Evolutionary conservation across 2,888 invertebrate genomes (phyloP).

Genomic region (Limnephilus rhombicus): DNA sequence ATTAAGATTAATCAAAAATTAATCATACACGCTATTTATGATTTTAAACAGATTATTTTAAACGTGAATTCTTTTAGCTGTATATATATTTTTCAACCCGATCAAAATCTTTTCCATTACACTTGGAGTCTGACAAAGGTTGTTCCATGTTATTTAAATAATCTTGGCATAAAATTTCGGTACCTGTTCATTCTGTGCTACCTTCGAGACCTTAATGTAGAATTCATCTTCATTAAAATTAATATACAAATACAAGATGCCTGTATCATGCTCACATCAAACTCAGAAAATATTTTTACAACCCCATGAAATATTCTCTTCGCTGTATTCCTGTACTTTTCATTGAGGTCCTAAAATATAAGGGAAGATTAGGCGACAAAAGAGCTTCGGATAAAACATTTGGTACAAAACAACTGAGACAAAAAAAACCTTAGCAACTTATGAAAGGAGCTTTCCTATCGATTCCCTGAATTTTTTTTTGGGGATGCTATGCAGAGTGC

Average conservation of each 20-base stretch:
- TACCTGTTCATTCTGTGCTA: not conserved
- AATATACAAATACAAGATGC: not conserved
- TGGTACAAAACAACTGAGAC: not conserved
- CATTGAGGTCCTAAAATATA: not conserved
- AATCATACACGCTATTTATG: too few species aligned
- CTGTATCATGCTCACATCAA: not conserved
- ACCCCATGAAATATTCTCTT: not conserved
- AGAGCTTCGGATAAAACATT: not conserved
- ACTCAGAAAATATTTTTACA: not conserved
- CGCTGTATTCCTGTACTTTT: not conserved
- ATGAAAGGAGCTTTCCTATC: too few species aligned
- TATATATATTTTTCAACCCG: too few species aligned
- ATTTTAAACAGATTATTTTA: too few species aligned
- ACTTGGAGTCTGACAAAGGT: not conserved
- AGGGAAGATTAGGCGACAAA: not conserved
- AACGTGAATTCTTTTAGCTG: too few species aligned
- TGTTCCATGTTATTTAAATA: not conserved
- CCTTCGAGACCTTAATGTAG: not conserved
- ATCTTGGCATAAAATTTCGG: not conserved
- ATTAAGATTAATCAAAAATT: too few species aligned
- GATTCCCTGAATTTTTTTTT: too few species aligned
- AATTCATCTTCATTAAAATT: not conserved
- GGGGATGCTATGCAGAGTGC: too few species aligned
- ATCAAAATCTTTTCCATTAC: too few species aligned
- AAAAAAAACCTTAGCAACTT: not conserved